Evolutionary conservation across 2,888 invertebrate genomes (phyloP).

Genomic region (Hesperia comma): DNA sequence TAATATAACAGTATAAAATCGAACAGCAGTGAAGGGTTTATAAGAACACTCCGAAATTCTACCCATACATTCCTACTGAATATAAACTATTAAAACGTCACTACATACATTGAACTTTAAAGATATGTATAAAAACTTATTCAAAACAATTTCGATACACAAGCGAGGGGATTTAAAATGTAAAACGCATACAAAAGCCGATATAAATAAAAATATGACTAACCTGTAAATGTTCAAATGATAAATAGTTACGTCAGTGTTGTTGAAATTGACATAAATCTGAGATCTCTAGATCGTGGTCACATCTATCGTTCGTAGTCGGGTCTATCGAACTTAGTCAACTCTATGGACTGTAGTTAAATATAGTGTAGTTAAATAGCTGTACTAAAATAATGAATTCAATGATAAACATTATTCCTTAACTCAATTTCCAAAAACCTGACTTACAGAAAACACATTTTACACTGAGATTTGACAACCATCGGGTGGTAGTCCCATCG

Average conservation of each 20-base stretch:
- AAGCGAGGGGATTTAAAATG: not conserved
- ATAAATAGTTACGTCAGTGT: too few species aligned
- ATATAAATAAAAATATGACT: not conserved
- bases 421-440: too few species aligned
- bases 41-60: not conserved
- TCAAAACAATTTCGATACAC: not conserved
- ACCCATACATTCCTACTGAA: not conserved
- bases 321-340: too few species aligned
- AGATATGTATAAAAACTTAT: constrained; percentile 29
- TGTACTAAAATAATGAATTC: too few species aligned
- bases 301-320: not conserved
- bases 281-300: not conserved
- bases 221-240: too few species aligned
- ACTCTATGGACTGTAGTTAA: too few species aligned
- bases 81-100: constrained; percentile 4
- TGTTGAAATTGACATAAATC: too few species aligned
- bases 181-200: not conserved
- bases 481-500: too few species aligned
- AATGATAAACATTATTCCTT: too few species aligned
- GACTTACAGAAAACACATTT: too few species aligned
- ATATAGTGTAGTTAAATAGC: too few species aligned
- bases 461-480: too few species aligned
- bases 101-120: constrained; percentile 16
- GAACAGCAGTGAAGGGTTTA: constrained; percentile 13
- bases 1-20: not conserved